Percentiles rank a stretch among this genome's conserved stretches.
Evolutionary conservation across 2,888 invertebrate species (phyloP).

Genomic region (Vandiemenella viatica): DNA sequence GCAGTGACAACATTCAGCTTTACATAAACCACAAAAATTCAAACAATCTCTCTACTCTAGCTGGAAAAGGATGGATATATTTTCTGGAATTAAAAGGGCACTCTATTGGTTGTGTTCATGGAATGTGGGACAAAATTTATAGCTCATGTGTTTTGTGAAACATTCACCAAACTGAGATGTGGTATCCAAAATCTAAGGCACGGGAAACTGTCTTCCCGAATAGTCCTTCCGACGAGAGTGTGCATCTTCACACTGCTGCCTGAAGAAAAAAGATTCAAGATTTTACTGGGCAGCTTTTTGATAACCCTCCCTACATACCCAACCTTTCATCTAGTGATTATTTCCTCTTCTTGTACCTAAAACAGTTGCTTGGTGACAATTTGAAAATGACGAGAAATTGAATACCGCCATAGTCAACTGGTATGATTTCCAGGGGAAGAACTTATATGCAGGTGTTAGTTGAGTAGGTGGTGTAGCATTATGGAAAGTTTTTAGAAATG

Average conservation of each 20-base stretch:
- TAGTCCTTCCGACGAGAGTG: neutral
- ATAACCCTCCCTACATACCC: constrained; percentile 3
- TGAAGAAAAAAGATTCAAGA: too few relatives aligned
- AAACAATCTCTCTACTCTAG: neutral
- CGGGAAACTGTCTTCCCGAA: neutral
- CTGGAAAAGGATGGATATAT: neutral
- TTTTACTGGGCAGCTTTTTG: constrained; percentile 5
- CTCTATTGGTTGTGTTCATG: neutral
- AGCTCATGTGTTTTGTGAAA: too few relatives aligned
- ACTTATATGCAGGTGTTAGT: neutral
- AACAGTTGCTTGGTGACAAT: neutral
- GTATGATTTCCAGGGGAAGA: neutral
- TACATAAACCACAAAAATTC: neutral
- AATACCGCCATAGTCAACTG: neutral
- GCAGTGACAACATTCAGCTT: neutral
- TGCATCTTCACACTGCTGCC: neutral
- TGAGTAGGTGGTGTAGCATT: constrained; percentile 3
- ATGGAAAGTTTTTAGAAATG: constrained; percentile 3
- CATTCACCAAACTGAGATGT: neutral
- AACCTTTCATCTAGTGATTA: constrained; percentile 7
- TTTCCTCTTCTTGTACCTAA: constrained; percentile 5
- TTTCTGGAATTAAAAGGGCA: too few relatives aligned
- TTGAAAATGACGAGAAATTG: constrained; percentile 1
- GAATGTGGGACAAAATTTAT: neutral
- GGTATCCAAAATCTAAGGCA: neutral